A percentile compares a stretch with the other conserved stretches of the same genome.
Evolutionary conservation across 1,140 invertebrate species (phyloP).

Genomic region (Scaptomyza montana): DNA sequence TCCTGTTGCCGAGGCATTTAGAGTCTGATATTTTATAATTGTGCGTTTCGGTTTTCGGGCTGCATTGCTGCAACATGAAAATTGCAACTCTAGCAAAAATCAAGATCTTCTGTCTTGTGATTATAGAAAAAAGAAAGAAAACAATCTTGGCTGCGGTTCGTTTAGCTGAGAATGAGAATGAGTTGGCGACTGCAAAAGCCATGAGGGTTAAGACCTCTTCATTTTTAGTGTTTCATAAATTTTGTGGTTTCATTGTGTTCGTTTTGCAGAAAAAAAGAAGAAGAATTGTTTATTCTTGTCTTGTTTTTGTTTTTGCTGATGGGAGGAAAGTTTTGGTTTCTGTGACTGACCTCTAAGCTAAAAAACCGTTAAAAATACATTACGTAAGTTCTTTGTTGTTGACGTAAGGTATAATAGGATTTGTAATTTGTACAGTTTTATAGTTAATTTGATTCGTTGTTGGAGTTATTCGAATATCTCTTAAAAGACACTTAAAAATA

Average conservation of each 20-base stretch:
- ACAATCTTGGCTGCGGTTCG: conserved; percentile 27
- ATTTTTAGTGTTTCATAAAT: conserved; percentile 52
- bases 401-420: conserved; percentile 11
- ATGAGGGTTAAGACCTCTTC: conserved; percentile 41
- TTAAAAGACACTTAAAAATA: no score
- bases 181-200: conserved; percentile 9
- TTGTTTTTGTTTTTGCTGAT: not conserved
- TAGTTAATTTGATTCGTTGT: not conserved
- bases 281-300: conserved; percentile 11
- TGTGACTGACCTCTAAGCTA: conserved; percentile 41
- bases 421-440: not conserved
- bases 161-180: conserved; percentile 17
- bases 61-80: conserved; percentile 14
- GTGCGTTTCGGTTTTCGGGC: conserved; percentile 26
- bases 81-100: conserved; percentile 16
- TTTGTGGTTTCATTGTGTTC: conserved; percentile 52
- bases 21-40: conserved; percentile 18
- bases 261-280: not conserved
- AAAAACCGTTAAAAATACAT: conserved; percentile 25
- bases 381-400: conserved; percentile 10
- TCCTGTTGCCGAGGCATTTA: conserved; percentile 19
- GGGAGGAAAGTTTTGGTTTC: not conserved
- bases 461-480: not conserved
- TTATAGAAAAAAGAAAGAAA: not conserved
- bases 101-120: conserved; percentile 8